Percentiles rank a stretch among this genome's conserved stretches.
Conservation (phyloP, 1,140 invertebrate species). For the Andrena cerasifolii region DNA sequence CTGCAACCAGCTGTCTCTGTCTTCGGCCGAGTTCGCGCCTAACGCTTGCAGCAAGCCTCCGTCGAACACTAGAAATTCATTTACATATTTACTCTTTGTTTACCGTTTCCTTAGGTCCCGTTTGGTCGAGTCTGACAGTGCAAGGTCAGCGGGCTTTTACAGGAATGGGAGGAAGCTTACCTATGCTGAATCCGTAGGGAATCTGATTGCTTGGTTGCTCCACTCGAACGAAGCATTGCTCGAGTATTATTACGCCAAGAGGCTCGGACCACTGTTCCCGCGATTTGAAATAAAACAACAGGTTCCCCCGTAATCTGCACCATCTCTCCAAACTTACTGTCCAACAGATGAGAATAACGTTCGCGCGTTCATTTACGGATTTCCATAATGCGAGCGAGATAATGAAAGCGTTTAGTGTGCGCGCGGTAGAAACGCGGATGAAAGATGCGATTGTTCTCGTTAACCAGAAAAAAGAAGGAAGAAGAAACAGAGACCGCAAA, state of each 20-base stretch:
- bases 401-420: not conserved
- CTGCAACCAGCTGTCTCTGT: conserved; percentile 94
- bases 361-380: conserved; percentile 1
- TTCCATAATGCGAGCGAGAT: not conserved
- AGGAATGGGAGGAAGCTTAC: conserved; percentile 63
- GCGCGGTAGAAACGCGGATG: not conserved
- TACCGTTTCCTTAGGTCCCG: too few species aligned
- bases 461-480: too few species aligned
- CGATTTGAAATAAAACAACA: conserved; percentile 97
- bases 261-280: conserved; percentile 94
- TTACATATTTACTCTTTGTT: too few species aligned
- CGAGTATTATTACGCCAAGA: conserved; percentile 92
- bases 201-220: conserved; percentile 84
- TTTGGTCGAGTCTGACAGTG: too few species aligned
- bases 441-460: not conserved
- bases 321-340: conserved; percentile 92
- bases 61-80: conserved; percentile 91
- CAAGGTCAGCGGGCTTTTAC: too few species aligned
- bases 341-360: conserved; percentile 68
- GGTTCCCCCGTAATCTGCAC: conserved; percentile 95
- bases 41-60: conserved; percentile 91
- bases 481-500: too few species aligned
- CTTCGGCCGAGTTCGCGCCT: conserved; percentile 89
- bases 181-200: conserved; percentile 81
- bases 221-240: conserved; percentile 90